Percentiles rank a stretch among this genome's conserved stretches.
Evolutionary conservation across 2,113 vertebrate species (phyloP).

Genomic region (Oreocharis arfaki): DNA sequence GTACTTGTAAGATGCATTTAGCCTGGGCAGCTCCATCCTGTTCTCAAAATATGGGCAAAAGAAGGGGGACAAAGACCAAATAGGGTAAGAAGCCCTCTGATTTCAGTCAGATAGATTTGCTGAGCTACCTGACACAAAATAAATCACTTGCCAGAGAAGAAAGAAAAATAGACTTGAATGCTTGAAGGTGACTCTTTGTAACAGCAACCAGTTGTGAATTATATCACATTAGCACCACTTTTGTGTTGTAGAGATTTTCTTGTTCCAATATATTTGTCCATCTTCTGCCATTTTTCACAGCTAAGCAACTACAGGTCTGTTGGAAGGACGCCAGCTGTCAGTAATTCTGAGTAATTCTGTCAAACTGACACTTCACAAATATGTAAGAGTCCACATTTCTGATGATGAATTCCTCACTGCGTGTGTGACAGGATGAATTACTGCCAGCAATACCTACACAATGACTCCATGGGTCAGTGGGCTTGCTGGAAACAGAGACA

Average conservation of each 20-base stretch:
- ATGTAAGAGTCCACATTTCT: background rate
- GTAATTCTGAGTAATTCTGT: slow-evolving; percentile 43
- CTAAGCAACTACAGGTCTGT: slow-evolving; percentile 8
- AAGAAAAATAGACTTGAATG: background rate
- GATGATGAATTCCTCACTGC: slow-evolving; percentile 6
- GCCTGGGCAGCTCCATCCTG: background rate
- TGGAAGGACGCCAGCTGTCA: slow-evolving; percentile 37
- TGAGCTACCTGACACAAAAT: background rate
- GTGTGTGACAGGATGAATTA: slow-evolving; percentile 11
- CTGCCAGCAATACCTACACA: background rate
- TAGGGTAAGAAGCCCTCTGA: background rate
- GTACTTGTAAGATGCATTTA: background rate
- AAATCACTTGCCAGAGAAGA: background rate
- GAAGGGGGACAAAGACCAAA: background rate
- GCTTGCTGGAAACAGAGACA: background rate
- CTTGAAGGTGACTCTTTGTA: slow-evolving; percentile 24
- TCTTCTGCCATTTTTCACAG: slow-evolving; percentile 24
- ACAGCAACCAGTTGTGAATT: slow-evolving; percentile 24
- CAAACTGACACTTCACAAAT: slow-evolving; percentile 48
- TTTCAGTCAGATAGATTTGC: background rate
- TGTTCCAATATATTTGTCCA: background rate
- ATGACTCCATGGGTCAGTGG: background rate
- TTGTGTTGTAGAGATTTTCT: background rate
- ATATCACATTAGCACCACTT: slow-evolving; percentile 33
- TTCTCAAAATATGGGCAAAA: background rate